A percentile compares a stretch with the other conserved stretches of the same genome.
phyloP scores from a whole-genome alignment of 2,113 vertebrate species.

The Erythrolamprus reginae region DNA sequence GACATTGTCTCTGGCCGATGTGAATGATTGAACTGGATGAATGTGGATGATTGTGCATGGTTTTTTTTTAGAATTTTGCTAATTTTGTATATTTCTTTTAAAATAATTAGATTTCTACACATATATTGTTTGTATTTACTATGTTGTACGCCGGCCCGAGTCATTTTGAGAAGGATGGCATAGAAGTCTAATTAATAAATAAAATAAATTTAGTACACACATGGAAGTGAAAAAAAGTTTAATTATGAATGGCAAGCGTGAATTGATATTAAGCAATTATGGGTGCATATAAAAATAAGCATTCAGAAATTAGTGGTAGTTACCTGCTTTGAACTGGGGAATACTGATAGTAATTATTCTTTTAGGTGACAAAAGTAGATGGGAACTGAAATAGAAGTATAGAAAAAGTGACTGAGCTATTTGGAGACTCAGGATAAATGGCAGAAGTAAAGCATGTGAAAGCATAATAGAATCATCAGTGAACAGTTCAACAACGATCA shows the following conservation, averaged over 20 bases:
- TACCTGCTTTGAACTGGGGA: background rate
- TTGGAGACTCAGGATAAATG: background rate
- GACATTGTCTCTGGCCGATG: no score
- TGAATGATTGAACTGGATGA: no score
- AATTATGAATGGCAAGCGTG: background rate
- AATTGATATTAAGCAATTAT: background rate
- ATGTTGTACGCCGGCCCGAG: no score
- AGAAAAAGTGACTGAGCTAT: background rate
- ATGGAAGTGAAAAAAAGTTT: background rate
- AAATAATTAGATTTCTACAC: no score
- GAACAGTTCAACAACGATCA: background rate
- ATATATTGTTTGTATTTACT: no score
- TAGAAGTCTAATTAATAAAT: no score
- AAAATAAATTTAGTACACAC: background rate
- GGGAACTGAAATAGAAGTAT: background rate
- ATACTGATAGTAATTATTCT: background rate
- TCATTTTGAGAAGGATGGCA: no score
- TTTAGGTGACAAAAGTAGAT: background rate
- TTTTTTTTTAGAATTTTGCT: no score
- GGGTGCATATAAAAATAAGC: background rate
- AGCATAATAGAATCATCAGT: background rate
- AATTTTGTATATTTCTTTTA: no score
- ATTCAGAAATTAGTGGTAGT: background rate
- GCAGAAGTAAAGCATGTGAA: background rate
- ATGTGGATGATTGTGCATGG: no score